Evolutionary conservation across 37 sponge, comb jelly and placozoan genomes (phyloP).

Genomic region (Amphimedon queenslandica): DNA sequence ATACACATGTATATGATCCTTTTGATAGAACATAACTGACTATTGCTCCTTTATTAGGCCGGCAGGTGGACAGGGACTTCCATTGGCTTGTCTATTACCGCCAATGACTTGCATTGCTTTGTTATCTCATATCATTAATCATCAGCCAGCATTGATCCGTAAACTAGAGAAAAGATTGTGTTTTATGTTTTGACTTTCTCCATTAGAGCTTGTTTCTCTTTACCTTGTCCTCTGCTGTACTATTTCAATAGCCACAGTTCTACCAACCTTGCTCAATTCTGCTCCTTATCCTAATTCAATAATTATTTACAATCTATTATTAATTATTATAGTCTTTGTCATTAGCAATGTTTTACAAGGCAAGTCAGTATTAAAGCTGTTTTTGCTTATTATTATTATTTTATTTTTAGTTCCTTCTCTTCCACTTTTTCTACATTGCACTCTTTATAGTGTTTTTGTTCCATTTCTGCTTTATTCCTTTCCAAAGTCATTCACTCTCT

Average conservation of each 20-base stretch:
- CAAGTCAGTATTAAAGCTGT: not conserved
- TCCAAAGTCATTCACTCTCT: conserved; percentile 50
- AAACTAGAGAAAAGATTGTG: not conserved
- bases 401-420: conserved; percentile 20
- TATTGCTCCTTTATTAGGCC: conserved; percentile 5
- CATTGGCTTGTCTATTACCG: conserved; percentile 53
- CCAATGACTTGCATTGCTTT: conserved; percentile 39
- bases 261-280: conserved; percentile 44
- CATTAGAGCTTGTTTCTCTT: conserved; percentile 23
- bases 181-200: not conserved
- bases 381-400: no score
- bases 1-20: not conserved
- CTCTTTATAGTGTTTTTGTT: conserved; percentile 33
- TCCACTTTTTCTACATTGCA: not conserved
- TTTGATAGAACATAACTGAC: not conserved
- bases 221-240: conserved; percentile 33
- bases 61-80: conserved; percentile 31
- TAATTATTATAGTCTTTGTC: not conserved
- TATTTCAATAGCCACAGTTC: conserved; percentile 24
- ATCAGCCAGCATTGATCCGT: conserved; percentile 3
- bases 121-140: conserved; percentile 21
- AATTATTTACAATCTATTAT: conserved; percentile 42
- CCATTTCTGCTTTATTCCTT: conserved; percentile 40
- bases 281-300: conserved; percentile 55
- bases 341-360: not conserved